These are phyloP conservation scores for Telmatherina bonti DNA, from an alignment of 2,797 vertebrate genomes.

Conservation along the genomic window DNA sequence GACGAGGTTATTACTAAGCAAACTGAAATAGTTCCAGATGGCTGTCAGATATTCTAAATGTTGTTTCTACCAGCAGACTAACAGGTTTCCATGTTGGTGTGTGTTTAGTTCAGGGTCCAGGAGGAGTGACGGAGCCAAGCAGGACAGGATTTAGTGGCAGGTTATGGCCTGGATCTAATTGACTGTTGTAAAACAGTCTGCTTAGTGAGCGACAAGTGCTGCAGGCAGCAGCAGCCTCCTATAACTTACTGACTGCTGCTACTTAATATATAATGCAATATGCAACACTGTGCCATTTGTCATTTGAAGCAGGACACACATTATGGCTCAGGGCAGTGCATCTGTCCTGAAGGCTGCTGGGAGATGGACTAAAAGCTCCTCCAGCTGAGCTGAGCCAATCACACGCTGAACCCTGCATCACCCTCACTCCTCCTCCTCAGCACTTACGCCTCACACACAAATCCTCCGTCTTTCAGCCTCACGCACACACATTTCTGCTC, in stretches of 20 bases:
- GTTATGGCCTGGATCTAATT: slow-evolving; percentile 87
- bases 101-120: slow-evolving; percentile 15
- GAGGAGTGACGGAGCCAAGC: slow-evolving; percentile 42
- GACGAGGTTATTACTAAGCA: too few species aligned
- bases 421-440: slow-evolving; percentile 56
- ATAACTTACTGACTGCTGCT: slow-evolving; percentile 98
- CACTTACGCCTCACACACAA: slow-evolving; percentile 46
- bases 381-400: slow-evolving; percentile 93
- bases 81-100: background rate
- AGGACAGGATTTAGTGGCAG: slow-evolving; percentile 66
- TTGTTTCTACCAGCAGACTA: too few species aligned
- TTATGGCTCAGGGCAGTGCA: slow-evolving; percentile 99
- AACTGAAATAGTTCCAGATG: too few species aligned
- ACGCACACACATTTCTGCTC: background rate
- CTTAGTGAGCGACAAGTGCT: slow-evolving; percentile 80
- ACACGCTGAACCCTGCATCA: slow-evolving; percentile 85
- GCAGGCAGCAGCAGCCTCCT: slow-evolving; percentile 87
- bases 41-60: too few species aligned
- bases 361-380: slow-evolving; percentile 94
- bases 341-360: slow-evolving; percentile 94
- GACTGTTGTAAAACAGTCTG: slow-evolving; percentile 81
- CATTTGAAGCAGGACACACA: slow-evolving; percentile 93
- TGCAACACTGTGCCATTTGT: slow-evolving; percentile 94
- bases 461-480: slow-evolving; percentile 6
- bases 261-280: slow-evolving; percentile 99